These are phyloP conservation scores for Auanema sp. DNA, from an alignment of 2,888 invertebrate genomes.

Conservation along the genomic window DNA sequence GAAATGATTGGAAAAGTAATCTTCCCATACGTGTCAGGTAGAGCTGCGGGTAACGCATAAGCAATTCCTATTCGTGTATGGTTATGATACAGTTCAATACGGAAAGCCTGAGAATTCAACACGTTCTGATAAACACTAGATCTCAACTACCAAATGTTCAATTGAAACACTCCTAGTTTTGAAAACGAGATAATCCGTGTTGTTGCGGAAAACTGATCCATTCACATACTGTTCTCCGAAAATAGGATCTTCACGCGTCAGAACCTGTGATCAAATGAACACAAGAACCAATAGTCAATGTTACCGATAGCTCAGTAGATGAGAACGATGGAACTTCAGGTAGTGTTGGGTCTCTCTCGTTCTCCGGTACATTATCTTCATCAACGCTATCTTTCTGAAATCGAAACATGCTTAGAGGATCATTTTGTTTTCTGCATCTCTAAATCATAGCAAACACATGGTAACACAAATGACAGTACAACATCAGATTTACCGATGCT, in stretches of 20 bases:
- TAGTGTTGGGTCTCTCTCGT: slow-evolving; percentile 20
- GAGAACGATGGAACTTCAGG: slow-evolving; percentile 45
- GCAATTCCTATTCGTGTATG: slow-evolving; percentile 35
- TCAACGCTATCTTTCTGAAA: slow-evolving; percentile 35
- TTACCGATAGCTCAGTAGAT: slow-evolving; percentile 44
- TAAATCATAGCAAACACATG: not conserved
- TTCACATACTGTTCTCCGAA: slow-evolving; percentile 49
- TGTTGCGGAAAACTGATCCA: slow-evolving; percentile 51
- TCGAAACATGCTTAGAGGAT: too few species aligned
- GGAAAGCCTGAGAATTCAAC: slow-evolving; percentile 34
- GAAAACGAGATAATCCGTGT: slow-evolving; percentile 53
- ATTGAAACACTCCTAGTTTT: slow-evolving; percentile 57
- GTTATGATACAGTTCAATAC: slow-evolving; percentile 42
- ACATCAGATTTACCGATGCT: not conserved
- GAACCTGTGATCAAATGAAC: slow-evolving; percentile 22
- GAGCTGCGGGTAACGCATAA: slow-evolving; percentile 40
- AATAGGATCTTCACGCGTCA: slow-evolving; percentile 48
- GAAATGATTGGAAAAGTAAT: slow-evolving; percentile 36
- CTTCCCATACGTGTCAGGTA: slow-evolving; percentile 45
- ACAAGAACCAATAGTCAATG: not conserved
- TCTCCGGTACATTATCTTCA: slow-evolving; percentile 17
- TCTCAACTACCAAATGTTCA: slow-evolving; percentile 41
- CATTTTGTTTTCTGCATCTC: slow-evolving; percentile 15
- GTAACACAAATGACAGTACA: not conserved
- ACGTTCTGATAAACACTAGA: slow-evolving; percentile 21